Conservation (phyloP, 2,113 vertebrate genomes). For the Notiomystis cincta region DNA sequence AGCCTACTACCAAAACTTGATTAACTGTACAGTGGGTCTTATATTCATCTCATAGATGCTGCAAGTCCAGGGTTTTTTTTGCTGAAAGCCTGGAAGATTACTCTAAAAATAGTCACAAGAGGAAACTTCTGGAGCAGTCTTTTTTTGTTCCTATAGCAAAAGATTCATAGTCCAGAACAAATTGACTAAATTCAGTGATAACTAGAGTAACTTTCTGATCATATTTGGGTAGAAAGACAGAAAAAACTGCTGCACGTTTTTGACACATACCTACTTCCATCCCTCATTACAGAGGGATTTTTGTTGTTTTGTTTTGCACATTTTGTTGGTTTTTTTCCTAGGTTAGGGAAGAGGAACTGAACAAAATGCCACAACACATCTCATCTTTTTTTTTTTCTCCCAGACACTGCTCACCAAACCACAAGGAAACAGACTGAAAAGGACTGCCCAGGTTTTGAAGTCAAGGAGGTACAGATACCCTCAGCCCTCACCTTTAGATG, state of each 20-base stretch:
- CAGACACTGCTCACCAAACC: background rate
- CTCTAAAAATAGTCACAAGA: background rate
- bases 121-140: background rate
- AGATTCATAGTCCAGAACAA: background rate
- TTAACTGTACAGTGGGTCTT: background rate
- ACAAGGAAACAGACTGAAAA: background rate
- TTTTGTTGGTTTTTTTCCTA: constrained; percentile 50
- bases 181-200: background rate
- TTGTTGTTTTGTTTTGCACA: no score
- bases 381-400: background rate
- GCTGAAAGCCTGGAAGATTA: background rate
- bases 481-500: background rate
- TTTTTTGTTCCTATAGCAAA: background rate
- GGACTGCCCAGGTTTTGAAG: background rate
- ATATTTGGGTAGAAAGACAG: background rate
- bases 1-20: background rate
- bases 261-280: background rate
- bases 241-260: background rate
- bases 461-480: background rate
- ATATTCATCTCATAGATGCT: background rate
- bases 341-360: constrained; percentile 74
- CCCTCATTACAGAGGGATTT: background rate
- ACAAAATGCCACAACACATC: constrained; percentile 53
- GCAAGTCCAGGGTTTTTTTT: background rate
- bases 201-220: background rate